Conservation (phyloP, 1,140 invertebrate genomes). For the Caenorhabditis inopinata region DNA sequence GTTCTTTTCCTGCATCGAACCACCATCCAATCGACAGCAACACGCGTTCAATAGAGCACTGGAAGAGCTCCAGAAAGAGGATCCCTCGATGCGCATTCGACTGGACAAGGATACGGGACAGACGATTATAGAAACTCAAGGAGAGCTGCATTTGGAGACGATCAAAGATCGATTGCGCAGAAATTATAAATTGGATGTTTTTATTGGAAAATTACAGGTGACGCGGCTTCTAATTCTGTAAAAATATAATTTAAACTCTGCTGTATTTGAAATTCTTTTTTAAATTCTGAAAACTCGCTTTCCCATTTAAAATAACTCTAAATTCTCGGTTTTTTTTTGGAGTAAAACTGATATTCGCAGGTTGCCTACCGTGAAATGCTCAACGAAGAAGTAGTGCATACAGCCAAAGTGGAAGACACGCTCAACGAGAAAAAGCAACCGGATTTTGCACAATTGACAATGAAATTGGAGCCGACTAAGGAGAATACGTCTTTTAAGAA, state of each 20-base stretch:
- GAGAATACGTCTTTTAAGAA: conserved; percentile 45
- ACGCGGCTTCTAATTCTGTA: not conserved
- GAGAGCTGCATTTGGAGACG: conserved; percentile 92
- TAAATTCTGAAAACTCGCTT: no score
- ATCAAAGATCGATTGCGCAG: conserved; percentile 81
- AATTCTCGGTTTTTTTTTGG: conserved; percentile 55
- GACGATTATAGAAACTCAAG: conserved; percentile 74
- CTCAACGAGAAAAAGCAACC: conserved; percentile 42
- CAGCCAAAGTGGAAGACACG: conserved; percentile 51
- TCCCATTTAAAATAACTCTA: conserved; percentile 68
- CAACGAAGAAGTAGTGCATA: conserved; percentile 72
- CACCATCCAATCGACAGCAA: conserved; percentile 78
- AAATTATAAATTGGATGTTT: conserved; percentile 88
- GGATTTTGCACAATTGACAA: conserved; percentile 43
- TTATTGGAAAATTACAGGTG: conserved; percentile 86
- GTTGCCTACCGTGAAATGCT: conserved; percentile 71
- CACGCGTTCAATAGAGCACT: conserved; percentile 80
- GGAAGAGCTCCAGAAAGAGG: conserved; percentile 81
- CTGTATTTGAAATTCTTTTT: no score
- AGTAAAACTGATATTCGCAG: conserved; percentile 74
- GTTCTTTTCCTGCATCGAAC: conserved; percentile 94
- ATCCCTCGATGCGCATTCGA: conserved; percentile 78
- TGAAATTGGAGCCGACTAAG: conserved; percentile 71
- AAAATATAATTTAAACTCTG: not conserved
- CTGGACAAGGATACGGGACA: conserved; percentile 57